Evolutionary conservation across 1,140 invertebrate genomes (phyloP).

Genomic region (Gryon sp.): DNA sequence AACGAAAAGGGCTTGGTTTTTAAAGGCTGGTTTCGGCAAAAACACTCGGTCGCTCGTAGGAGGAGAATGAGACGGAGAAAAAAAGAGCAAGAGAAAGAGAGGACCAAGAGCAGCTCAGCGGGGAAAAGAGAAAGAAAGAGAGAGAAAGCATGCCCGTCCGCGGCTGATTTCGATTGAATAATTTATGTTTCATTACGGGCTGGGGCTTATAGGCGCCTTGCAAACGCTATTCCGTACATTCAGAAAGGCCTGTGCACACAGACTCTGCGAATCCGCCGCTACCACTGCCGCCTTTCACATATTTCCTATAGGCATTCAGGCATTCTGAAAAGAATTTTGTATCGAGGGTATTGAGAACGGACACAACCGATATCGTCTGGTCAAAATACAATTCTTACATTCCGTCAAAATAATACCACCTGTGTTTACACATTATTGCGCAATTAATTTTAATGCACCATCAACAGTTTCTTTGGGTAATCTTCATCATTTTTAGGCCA

Average conservation of each 20-base stretch:
- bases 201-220: conserved; percentile 77
- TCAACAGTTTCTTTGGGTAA: neutral
- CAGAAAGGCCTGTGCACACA: conserved; percentile 75
- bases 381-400: conserved; percentile 62
- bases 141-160: conserved; percentile 34
- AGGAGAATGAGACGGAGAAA: conserved; percentile 2
- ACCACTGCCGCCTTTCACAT: conserved; percentile 73
- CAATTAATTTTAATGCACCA: conserved; percentile 39
- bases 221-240: conserved; percentile 75
- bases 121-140: neutral
- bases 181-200: conserved; percentile 79
- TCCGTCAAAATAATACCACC: conserved; percentile 37
- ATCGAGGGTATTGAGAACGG: conserved; percentile 78
- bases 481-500: neutral
- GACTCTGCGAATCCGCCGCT: conserved; percentile 66
- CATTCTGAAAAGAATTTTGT: conserved; percentile 79
- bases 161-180: conserved; percentile 80
- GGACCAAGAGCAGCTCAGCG: too few relatives aligned
- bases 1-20: conserved; percentile 70
- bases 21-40: conserved; percentile 70
- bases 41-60: conserved; percentile 55
- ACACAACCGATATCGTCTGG: conserved; percentile 69
- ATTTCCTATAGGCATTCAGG: conserved; percentile 79
- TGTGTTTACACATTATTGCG: conserved; percentile 1
- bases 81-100: too few relatives aligned